Conservation (phyloP, 2,113 vertebrate species). For the Pelodiscus sinensis region DNA sequence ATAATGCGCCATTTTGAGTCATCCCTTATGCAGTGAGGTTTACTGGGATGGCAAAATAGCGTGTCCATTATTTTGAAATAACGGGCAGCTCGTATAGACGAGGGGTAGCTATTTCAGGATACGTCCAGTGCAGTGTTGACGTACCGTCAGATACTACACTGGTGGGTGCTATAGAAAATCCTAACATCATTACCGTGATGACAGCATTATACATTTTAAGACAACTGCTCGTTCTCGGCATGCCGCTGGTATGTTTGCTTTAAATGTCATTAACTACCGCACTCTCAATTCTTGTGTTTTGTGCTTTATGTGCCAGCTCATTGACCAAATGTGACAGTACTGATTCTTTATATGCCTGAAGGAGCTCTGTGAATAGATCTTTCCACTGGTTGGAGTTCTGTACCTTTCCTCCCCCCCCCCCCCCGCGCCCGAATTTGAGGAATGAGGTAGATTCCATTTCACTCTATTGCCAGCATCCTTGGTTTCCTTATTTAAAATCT, state of each 20-base stretch:
- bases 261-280: background rate
- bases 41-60: no score
- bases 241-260: background rate
- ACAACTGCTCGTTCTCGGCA: background rate
- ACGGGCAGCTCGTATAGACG: no score
- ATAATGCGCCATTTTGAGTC: no score
- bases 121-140: no score
- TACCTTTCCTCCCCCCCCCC: no score
- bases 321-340: background rate
- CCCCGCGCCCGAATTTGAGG: background rate
- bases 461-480: background rate
- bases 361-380: background rate
- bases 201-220: background rate
- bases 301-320: background rate
- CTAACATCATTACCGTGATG: background rate
- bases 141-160: background rate
- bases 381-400: background rate
- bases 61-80: no score
- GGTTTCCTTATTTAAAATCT: constrained; percentile 1
- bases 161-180: background rate
- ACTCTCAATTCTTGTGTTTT: no score
- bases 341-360: background rate
- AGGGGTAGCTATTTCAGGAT: no score
- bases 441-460: background rate
- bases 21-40: no score